A percentile compares a stretch with the other conserved stretches of the same genome.
These are phyloP conservation scores for Carcharodon carcharias DNA, from an alignment of 2,797 vertebrate species.

Conservation along the genomic window DNA sequence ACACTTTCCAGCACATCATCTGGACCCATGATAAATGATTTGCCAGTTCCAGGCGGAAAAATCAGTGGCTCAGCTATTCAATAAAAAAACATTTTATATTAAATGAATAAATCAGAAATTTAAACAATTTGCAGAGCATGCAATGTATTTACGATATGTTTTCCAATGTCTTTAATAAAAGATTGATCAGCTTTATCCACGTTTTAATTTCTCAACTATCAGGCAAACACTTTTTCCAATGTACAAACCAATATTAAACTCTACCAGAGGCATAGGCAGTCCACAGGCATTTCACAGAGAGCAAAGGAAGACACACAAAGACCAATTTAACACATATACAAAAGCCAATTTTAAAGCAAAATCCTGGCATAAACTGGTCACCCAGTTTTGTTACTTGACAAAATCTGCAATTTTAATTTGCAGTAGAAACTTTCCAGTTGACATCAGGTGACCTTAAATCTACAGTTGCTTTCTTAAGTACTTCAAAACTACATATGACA, in stretches of 20 bases:
- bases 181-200: neutral
- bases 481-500: neutral
- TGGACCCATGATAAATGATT: conserved; percentile 91
- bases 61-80: conserved; percentile 82
- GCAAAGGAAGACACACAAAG: neutral
- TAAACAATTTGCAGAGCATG: neutral
- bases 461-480: neutral
- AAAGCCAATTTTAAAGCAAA: neutral
- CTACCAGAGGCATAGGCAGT: neutral
- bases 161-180: neutral
- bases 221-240: neutral
- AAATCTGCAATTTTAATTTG: neutral
- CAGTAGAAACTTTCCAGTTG: neutral
- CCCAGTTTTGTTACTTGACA: neutral
- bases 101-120: conserved; percentile 12
- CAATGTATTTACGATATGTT: neutral
- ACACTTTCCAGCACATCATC: conserved; percentile 93
- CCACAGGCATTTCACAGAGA: neutral
- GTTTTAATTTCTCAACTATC: neutral
- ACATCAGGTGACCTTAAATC: neutral
- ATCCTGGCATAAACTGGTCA: neutral
- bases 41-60: conserved; percentile 83
- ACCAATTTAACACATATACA: neutral
- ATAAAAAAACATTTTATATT: neutral
- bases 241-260: neutral